These are phyloP conservation scores for Probaryconus sp. DNA, from an alignment of 1,140 invertebrate species.

Conservation along the genomic window DNA sequence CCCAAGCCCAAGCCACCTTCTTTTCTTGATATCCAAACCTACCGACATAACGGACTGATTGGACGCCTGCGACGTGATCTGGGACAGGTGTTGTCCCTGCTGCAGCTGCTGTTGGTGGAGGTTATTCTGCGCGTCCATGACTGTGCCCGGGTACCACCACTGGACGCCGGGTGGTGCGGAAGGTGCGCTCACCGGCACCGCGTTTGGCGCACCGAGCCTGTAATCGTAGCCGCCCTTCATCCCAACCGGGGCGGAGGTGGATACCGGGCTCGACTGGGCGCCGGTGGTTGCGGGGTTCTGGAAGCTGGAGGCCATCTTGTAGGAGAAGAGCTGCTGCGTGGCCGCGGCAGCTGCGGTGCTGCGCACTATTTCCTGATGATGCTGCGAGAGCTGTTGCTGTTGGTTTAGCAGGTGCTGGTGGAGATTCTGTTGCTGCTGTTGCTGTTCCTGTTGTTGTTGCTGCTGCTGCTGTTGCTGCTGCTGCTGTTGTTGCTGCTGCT, in stretches of 20 bases:
- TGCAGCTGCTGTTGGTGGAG: slow-evolving; percentile 79
- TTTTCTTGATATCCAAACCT: too few species aligned
- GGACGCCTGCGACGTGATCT: slow-evolving; percentile 75
- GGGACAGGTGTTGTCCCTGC: slow-evolving; percentile 77
- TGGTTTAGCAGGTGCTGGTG: slow-evolving; percentile 71
- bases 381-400: slow-evolving; percentile 71
- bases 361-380: slow-evolving; percentile 76
- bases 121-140: slow-evolving; percentile 78
- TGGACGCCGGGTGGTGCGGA: slow-evolving; percentile 80
- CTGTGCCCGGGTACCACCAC: slow-evolving; percentile 82
- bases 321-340: slow-evolving; percentile 87
- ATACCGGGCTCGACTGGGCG: slow-evolving; percentile 75
- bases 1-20: too few species aligned
- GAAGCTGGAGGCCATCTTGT: slow-evolving; percentile 90
- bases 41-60: slow-evolving; percentile 76
- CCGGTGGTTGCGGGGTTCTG: slow-evolving; percentile 83
- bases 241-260: slow-evolving; percentile 75
- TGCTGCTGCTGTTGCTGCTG: slow-evolving; percentile 74
- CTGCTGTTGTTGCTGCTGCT: too few species aligned
- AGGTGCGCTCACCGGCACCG: slow-evolving; percentile 73
- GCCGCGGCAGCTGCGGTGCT: slow-evolving; percentile 81
- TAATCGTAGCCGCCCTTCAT: slow-evolving; percentile 81
- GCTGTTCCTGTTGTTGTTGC: slow-evolving; percentile 70
- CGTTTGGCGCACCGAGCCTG: slow-evolving; percentile 77
- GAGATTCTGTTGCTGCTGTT: slow-evolving; percentile 75